A percentile compares a stretch with the other conserved stretches of the same genome.
These are phyloP conservation scores for Listronotus oregonensis DNA, from an alignment of 1,140 invertebrate genomes.

Conservation along the genomic window DNA sequence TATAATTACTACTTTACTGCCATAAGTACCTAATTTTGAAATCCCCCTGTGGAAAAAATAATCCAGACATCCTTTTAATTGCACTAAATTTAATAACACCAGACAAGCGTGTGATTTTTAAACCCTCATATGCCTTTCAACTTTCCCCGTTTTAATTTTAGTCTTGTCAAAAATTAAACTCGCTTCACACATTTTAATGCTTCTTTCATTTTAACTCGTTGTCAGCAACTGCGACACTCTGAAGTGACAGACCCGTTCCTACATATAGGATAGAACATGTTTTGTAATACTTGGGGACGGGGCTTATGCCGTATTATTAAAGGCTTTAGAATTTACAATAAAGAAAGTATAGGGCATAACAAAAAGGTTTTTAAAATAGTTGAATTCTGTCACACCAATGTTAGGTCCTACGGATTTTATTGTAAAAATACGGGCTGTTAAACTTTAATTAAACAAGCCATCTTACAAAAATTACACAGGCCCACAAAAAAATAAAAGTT, in stretches of 20 bases:
- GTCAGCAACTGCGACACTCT: constrained; percentile 19
- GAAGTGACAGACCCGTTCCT: constrained; percentile 19
- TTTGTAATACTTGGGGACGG: constrained; percentile 1
- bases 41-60: constrained; percentile 1
- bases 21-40: too few species aligned
- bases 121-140: constrained; percentile 18
- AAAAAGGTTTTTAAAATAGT: too few species aligned
- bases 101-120: constrained; percentile 21
- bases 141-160: constrained; percentile 20
- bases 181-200: constrained; percentile 27
- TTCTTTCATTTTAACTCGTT: constrained; percentile 19
- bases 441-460: too few species aligned
- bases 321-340: too few species aligned
- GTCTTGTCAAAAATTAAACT: constrained; percentile 29
- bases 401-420: too few species aligned
- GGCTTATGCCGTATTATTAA: too few species aligned
- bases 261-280: constrained; percentile 2
- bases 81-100: constrained; percentile 16
- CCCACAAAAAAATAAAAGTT: too few species aligned
- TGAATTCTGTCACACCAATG: too few species aligned
- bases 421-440: too few species aligned
- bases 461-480: too few species aligned
- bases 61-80: not conserved
- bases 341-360: too few species aligned
- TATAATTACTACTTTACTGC: too few species aligned